Base-by-base conservation (phyloP, 2,888 invertebrate genomes). In the Epinotia nisella region DNA sequence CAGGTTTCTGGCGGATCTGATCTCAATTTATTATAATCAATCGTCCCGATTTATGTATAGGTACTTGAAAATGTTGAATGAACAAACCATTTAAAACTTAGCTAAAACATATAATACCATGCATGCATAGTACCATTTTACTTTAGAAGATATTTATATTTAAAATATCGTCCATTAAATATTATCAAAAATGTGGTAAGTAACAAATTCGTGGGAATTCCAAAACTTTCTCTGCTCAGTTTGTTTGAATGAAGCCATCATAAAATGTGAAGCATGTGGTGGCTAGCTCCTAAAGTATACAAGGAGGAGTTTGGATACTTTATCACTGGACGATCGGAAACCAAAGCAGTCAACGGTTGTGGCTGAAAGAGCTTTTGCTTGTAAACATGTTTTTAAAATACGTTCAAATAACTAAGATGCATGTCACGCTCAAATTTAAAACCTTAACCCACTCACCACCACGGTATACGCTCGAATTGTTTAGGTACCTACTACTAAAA, bases 291-390 rank as follows among this genome's bases (percentile, higher is more conserved):
- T 59, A 19, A 51, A 53, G 58, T 73, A 73, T 45, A 39, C 59
- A 58, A 68, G 73, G 68, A 64, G 73, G 73, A 58, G 73, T 53
- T 69, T 4, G 39, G 58, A 69, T 73, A 69, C 62, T 73, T 73
- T 73, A 73, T 73, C 73, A 73, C 69, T 39, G 58, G 72, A 55
- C 69, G 64, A 73, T 73, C 73, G 73, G 73, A 73, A 73, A 73
- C 73, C 73, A 69, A 68, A 69, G 66, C 66, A 67, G 72, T 58
- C 72, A 62, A 72, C 72, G 61, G 56, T 49, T 39, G 56, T 19
- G 64, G 62, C 58, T 64, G 51, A 53, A 69, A 73, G 72, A 64
- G 73, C 68, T 64, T 73, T 69, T 64, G 19, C 69, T 58, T 73
- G 73, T 73, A 73, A 73, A 73, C 73, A 69, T 64, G 62, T 73